phyloP scores from a whole-genome alignment of 2,797 vertebrate species.

The Salarias fasciatus region DNA sequence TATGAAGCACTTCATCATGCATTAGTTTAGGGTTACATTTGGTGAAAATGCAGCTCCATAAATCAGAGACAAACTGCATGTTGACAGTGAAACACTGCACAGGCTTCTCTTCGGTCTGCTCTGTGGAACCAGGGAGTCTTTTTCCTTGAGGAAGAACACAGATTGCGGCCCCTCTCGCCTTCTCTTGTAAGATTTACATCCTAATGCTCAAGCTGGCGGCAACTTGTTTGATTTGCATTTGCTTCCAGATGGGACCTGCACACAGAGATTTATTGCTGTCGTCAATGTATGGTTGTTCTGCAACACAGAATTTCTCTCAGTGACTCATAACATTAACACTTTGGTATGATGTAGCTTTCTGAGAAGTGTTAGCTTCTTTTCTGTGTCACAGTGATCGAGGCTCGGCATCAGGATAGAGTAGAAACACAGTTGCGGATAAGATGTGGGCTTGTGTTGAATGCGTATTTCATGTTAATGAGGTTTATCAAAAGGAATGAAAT shows the following conservation, averaged over 20 bases:
- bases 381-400: too few relatives aligned
- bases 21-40: background rate
- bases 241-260: constrained; percentile 42
- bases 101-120: background rate
- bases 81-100: background rate
- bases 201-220: constrained; percentile 25
- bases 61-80: background rate
- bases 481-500: too few relatives aligned
- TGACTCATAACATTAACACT: constrained; percentile 7
- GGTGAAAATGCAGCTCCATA: background rate
- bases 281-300: constrained; percentile 3
- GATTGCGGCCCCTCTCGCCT: constrained; percentile 17
- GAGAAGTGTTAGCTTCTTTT: too few relatives aligned
- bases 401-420: too few relatives aligned
- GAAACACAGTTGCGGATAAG: too few relatives aligned
- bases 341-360: background rate
- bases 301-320: constrained; percentile 1
- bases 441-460: too few relatives aligned
- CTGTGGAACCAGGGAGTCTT: background rate
- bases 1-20: background rate
- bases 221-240: constrained; percentile 34
- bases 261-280: constrained; percentile 5
- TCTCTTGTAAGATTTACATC: constrained; percentile 32
- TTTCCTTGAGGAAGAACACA: constrained; percentile 1
- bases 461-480: too few relatives aligned